Evolutionary conservation across 2,113 vertebrate genomes (phyloP), one percentile per base, ranked within the genome.

Genomic region (Anhinga rufa): DNA sequence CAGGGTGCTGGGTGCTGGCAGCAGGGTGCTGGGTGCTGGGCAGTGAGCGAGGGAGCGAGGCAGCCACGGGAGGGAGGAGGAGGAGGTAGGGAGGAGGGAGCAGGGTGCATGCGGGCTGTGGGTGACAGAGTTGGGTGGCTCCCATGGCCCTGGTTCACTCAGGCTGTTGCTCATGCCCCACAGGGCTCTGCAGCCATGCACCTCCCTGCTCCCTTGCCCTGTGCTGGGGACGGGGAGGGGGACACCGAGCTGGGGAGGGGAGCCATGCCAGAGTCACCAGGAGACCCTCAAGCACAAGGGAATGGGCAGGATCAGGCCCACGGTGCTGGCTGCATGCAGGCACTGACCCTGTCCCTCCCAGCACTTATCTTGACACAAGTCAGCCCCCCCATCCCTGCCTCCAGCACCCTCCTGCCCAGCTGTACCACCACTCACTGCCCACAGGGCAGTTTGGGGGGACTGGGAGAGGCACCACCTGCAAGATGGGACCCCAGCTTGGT

Each of bases 81-180:
- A n/a, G 54, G 38, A 49, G 77, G 57, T 32, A 58, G 46, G 90
- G 51, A 82, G 76, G 74, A 83, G 62, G 68, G 48, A 83, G 57
- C 61, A 36, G 79, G 58, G 42, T 25, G 64, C 7, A 7, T 89
- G 58, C 7, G 16, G 71, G 76, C 71, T 91, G 66, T 58, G 88
- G 79, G 82, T 75, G 88, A 62, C 5, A 26, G 25, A 48, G 51
- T 1, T 24, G 64, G 70, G 61, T 78, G 82, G 77, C 54, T 93
- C 48, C 40, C 32, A 44, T 3, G 22, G 46, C 86, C 71, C 16
- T 38, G 64, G 71, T 55, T 92, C 14, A 74, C 58, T 72, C 89
- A 54, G 66, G 48, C 24, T 4, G 1, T 19, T 32, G 54, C 34
- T 51, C 0, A 2, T 68, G 54, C 32, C 76, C 48, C 0, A 0